phyloP scores from a whole-genome alignment of 2,888 invertebrate genomes.

The Calliphora vomitoria region DNA sequence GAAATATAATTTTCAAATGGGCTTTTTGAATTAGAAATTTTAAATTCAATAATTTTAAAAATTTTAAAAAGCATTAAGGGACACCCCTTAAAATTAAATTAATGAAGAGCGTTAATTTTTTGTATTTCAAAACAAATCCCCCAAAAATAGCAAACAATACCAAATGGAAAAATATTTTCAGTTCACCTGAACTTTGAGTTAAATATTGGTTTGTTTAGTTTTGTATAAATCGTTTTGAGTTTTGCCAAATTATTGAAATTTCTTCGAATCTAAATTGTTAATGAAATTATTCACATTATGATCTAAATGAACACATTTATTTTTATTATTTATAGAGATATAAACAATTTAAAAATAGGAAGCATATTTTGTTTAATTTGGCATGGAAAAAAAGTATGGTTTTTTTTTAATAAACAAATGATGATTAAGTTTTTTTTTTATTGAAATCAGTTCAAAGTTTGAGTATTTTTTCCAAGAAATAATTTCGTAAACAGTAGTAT shows the following conservation, averaged over 20 bases:
- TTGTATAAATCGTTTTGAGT: neutral
- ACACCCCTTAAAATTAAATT: no score
- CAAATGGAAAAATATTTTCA: neutral
- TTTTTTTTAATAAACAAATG: neutral
- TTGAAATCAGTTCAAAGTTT: neutral
- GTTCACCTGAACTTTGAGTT: conserved; percentile 23
- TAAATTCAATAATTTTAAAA: no score
- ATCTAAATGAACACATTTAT: conserved; percentile 24
- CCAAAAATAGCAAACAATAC: neutral
- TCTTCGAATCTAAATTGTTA: conserved; percentile 37
- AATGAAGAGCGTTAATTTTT: no score
- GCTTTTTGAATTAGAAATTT: no score
- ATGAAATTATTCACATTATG: conserved; percentile 46
- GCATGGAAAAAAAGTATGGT: neutral
- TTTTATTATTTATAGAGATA: conserved; percentile 21
- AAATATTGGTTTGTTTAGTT: neutral
- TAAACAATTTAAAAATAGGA: conserved; percentile 26
- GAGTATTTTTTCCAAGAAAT: neutral
- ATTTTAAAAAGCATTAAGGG: no score
- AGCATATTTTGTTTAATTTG: neutral
- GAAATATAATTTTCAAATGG: no score
- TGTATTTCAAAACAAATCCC: neutral
- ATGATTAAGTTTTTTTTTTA: conserved; percentile 9
- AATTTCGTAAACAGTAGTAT: neutral
- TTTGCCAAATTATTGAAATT: conserved; percentile 22